These are phyloP conservation scores for Drosophila kurseongensis DNA, from an alignment of 1,140 invertebrate genomes.

Conservation along the genomic window DNA sequence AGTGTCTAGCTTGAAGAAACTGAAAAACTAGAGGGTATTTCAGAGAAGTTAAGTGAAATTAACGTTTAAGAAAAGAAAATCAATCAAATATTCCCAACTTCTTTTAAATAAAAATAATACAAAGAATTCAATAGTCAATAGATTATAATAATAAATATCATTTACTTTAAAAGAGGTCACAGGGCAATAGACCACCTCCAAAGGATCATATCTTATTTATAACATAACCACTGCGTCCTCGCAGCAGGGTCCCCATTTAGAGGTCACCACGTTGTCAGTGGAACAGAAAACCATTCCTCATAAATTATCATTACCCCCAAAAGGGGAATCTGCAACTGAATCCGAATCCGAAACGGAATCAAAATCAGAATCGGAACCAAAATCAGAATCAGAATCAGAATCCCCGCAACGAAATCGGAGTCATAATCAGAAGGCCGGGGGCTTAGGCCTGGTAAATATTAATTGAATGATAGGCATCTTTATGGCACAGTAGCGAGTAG, in stretches of 20 bases:
- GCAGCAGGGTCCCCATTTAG: constrained; percentile 30
- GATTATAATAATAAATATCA: too few relatives aligned
- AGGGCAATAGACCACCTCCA: constrained; percentile 10
- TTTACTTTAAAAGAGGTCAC: background rate
- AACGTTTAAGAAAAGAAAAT: too few relatives aligned
- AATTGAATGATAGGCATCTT: constrained; percentile 84
- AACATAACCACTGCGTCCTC: background rate
- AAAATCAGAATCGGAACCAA: background rate
- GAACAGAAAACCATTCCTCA: constrained; percentile 22
- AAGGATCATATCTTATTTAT: background rate
- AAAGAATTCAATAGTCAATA: too few relatives aligned
- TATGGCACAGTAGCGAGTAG: constrained; percentile 53
- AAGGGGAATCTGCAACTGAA: background rate
- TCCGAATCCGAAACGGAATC: background rate
- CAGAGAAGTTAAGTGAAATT: too few relatives aligned
- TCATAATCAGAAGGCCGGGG: constrained; percentile 38
- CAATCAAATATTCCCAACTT: too few relatives aligned
- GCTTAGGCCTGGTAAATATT: constrained; percentile 63
- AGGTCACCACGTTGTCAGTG: constrained; percentile 16
- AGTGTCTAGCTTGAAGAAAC: background rate
- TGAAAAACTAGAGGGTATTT: too few relatives aligned
- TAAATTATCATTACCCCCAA: constrained; percentile 62
- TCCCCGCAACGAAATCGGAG: constrained; percentile 44
- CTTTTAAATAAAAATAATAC: too few relatives aligned
- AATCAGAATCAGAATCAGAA: constrained; percentile 11